These are phyloP conservation scores for Unio pictorum DNA, from an alignment of 2,888 invertebrate species.

Conservation along the genomic window DNA sequence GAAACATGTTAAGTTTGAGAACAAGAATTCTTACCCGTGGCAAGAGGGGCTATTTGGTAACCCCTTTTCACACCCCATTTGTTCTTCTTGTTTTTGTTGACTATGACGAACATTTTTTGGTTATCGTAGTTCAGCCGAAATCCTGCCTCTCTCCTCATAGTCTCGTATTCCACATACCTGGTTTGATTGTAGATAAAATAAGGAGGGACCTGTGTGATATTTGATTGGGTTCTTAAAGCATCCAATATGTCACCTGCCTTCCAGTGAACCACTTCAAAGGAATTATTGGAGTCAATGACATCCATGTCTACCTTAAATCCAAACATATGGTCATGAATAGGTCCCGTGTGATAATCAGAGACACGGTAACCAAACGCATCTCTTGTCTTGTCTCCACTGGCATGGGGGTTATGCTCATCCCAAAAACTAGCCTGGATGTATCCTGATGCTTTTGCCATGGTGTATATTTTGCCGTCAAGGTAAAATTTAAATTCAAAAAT, in stretches of 20 bases:
- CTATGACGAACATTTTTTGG: conserved; percentile 41
- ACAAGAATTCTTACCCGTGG: conserved; percentile 16
- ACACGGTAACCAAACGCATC: conserved; percentile 47
- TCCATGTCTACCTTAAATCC: conserved; percentile 53
- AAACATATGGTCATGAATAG: conserved; percentile 51
- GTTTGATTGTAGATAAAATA: conserved; percentile 41
- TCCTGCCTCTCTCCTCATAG: conserved; percentile 19
- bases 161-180: conserved; percentile 34
- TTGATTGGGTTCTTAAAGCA: conserved; percentile 28
- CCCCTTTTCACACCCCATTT: conserved; percentile 44
- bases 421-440: conserved; percentile 46
- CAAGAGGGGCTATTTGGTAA: conserved; percentile 39
- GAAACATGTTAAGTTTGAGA: too few relatives aligned
- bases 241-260: conserved; percentile 37
- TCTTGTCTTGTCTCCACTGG: conserved; percentile 25
- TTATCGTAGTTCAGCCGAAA: conserved; percentile 27
- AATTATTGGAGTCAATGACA: conserved; percentile 39
- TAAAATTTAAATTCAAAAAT: conserved; percentile 49
- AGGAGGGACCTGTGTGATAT: conserved; percentile 16
- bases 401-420: conserved; percentile 35
- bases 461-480: conserved; percentile 44
- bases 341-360: conserved; percentile 36
- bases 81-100: conserved; percentile 42
- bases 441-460: conserved; percentile 36
- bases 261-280: conserved; percentile 47